A percentile compares a stretch with the other conserved stretches of the same genome.
Evolutionary conservation across 2,113 vertebrate species (phyloP).

Genomic region (Mus spicilegus): DNA sequence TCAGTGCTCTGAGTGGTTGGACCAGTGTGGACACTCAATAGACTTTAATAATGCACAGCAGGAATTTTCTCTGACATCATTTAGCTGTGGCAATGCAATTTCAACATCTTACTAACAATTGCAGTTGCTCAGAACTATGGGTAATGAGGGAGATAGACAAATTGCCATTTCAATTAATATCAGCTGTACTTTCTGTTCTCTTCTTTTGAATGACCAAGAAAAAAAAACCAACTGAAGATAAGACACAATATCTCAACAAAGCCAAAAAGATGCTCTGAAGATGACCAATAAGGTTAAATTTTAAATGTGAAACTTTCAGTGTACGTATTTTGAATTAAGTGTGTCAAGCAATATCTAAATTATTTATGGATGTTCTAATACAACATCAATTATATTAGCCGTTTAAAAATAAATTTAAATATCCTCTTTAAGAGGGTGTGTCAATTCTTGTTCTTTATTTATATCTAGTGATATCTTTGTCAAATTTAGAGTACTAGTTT

Average conservation of each 20-base stretch:
- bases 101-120: constrained; percentile 20
- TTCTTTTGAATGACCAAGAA: constrained; percentile 36
- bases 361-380: not conserved
- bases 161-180: constrained; percentile 35
- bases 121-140: not conserved
- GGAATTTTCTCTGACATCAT: not conserved
- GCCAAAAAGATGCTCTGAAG: constrained; percentile 16
- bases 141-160: not conserved
- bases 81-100: not conserved
- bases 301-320: constrained; percentile 10
- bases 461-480: not conserved
- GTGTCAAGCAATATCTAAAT: not conserved
- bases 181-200: constrained; percentile 49
- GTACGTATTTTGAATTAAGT: not conserved
- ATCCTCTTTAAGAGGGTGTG: not conserved
- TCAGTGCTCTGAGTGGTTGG: not conserved
- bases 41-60: not conserved
- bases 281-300: constrained; percentile 12
- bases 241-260: constrained; percentile 29
- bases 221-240: constrained; percentile 24
- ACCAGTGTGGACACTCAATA: not conserved
- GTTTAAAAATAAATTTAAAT: constrained; percentile 33
- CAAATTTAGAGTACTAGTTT: not conserved
- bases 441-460: not conserved
- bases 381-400: not conserved